Evolutionary conservation across 2,888 invertebrate species (phyloP), one percentile per base, ranked within the genome.

Genomic region (Bembecia ichneumoniformis): DNA sequence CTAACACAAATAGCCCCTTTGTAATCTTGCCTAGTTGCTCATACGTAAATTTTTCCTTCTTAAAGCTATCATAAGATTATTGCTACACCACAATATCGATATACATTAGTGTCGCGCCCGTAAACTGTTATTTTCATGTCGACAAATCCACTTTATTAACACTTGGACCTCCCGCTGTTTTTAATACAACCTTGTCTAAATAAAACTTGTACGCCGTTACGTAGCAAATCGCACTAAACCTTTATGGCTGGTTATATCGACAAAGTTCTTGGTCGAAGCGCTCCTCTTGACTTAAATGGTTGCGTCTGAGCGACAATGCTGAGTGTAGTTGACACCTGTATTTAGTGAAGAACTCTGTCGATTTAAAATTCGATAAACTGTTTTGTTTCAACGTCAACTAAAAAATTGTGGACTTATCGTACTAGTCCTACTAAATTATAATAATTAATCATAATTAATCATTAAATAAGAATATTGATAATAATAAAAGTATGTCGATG

Each of bases 91-190:
- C 15, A 11, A 17, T 66, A 74, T 68, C 74, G 77, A 77, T 78
- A 70, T 73, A 71, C 77, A 79, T 80, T 80, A 81, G 78, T 75
- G 77, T 64, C 68, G 74, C 55, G 66, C 64, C 70, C 75, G 71
- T 82, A 82, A 83, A 83, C 74, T 79, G 80, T 75, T 80, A 79
- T 82, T 81, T 79, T 81, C 75, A 82, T 84, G 81, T 83, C 83
- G 82, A 82, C 84, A 82, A 82, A 82, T 80, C 82, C 81, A 79
- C 81, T 82, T 82, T 82, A 83, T 80, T 82, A 82, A 78, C 70
- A 71, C 64, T 59, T 59, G 66, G 82, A 81, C 79, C 82, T 72
- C 83, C 84, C 79, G 79, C 76, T 74, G 81, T 53, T 64, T 60
- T 53, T 60, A 58, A 62, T 72, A 61, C 72, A 72, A 81, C 83